A percentile compares a stretch with the other conserved stretches of the same genome.
Conservation (phyloP, 2,797 vertebrate species). For the Zonotrichia albicollis region DNA sequence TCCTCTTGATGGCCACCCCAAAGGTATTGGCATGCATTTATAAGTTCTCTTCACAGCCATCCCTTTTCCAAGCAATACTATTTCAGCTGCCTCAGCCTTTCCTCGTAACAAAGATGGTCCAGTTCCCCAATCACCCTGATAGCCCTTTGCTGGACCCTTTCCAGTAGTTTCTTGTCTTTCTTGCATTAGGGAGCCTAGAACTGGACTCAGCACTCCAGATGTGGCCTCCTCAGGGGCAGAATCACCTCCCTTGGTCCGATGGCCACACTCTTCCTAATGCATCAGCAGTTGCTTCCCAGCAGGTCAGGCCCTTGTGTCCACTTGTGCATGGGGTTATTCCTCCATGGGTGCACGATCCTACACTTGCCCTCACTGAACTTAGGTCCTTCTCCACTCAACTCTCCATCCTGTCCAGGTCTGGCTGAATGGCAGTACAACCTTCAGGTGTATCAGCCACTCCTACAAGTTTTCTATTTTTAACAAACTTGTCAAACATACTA, state of each 20-base stretch:
- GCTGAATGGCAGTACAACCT: not conserved
- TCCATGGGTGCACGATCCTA: not conserved
- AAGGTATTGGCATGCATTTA: not conserved
- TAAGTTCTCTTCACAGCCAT: not conserved
- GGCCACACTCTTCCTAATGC: not conserved
- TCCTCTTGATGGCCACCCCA: not conserved
- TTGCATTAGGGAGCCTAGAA: not conserved
- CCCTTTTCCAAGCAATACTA: not conserved
- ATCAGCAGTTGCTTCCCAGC: not conserved
- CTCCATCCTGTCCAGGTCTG: not conserved
- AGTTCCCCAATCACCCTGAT: not conserved
- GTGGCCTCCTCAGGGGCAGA: not conserved
- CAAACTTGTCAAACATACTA: not conserved
- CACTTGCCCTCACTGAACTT: not conserved
- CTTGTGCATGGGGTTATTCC: not conserved
- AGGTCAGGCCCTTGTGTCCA: no score
- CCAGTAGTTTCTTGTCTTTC: not conserved
- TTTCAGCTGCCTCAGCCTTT: not conserved
- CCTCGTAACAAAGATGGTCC: not conserved
- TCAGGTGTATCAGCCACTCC: not conserved
- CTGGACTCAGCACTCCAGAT: not conserved
- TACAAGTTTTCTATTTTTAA: not conserved
- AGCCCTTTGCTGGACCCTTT: not conserved
- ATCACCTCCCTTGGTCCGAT: not conserved
- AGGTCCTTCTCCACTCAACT: fast-evolving